A percentile compares a stretch with the other conserved stretches of the same genome.
Evolutionary conservation across 2,113 vertebrate species (phyloP).

Genomic region (Pollimyrus isidori): DNA sequence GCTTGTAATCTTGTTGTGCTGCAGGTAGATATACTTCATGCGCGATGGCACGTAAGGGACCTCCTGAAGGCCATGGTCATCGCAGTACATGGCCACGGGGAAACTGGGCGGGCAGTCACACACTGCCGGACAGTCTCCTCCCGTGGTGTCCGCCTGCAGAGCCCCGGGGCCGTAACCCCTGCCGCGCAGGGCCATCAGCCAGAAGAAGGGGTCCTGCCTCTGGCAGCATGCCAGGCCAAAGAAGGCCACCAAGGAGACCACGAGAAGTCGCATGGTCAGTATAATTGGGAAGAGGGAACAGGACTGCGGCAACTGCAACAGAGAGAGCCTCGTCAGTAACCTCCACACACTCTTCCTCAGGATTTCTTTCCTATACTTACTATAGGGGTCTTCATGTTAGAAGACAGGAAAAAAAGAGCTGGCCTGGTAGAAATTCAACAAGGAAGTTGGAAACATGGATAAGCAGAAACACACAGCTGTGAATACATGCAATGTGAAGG

Average conservation of each 20-base stretch:
- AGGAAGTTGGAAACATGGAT: background rate
- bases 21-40: conserved; percentile 91
- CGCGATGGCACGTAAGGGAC: conserved; percentile 79
- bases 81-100: conserved; percentile 88
- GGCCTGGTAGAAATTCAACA: background rate
- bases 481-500: background rate
- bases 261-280: conserved; percentile 57
- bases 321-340: background rate
- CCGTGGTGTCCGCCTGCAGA: conserved; percentile 39
- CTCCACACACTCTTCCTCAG: background rate
- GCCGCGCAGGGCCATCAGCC: conserved; percentile 67
- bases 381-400: background rate
- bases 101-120: conserved; percentile 88
- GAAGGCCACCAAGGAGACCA: conserved; percentile 60
- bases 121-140: conserved; percentile 73
- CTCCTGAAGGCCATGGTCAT: conserved; percentile 73
- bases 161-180: conserved; percentile 38
- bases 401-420: background rate
- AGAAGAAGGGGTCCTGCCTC: conserved; percentile 65
- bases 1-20: conserved; percentile 77
- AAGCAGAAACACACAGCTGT: background rate
- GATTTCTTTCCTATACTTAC: background rate
- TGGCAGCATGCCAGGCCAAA: conserved; percentile 53
- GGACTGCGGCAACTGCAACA: background rate
- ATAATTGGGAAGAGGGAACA: conserved; percentile 4